Evolutionary conservation across 2,797 vertebrate species (phyloP), one percentile per base, ranked within the genome.

Genomic region (Dendrocincla fuliginosa): DNA sequence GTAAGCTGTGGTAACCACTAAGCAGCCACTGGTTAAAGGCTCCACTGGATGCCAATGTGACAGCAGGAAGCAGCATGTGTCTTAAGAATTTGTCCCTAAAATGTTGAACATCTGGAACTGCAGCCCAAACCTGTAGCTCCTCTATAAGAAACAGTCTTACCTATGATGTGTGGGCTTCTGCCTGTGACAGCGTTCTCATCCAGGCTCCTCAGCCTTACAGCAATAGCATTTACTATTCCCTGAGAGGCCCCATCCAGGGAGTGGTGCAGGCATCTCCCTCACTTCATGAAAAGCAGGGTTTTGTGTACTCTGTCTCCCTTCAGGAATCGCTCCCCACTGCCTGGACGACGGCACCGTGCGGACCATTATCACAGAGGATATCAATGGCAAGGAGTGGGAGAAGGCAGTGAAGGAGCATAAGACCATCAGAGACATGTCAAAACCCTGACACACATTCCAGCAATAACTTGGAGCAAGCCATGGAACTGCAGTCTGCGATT

Each of bases 311-410:
- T 92, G 5, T 81, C 47, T 92, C 61, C 92, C 81, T 77, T 16
- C 82, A 99, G 99, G 99, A 69, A 98, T 99, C 9, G 98, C 99
- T 42, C 98, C 98, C 5, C 99, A 99, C 82, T 99, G 99, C 91
- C 97, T 99, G 97, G 99, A 99, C 59, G 98, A 98, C 57, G 99
- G 99, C 53, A 99, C 99, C 0, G 98, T 99, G 80, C 95, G 95
- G 88, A 99, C 98, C 35, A 61, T 98, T 77, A 98, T 97, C 27
- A 97, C 98, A n/a, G 99, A 99, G 97, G 97, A 97, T 3, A 99
- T 99, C 96, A 98, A 98, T 69, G 99, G 99, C 49, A 98, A 98
- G 50, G 98, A 99, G 12, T 99, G 99, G 99, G 99, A 99, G 89
- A 98, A 99, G 90, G 99, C 98, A 85, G 97, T 99, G 97, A 95